These are phyloP conservation scores for Lamellibrachia columna DNA, from an alignment of 2,888 invertebrate species.

Conservation along the genomic window DNA sequence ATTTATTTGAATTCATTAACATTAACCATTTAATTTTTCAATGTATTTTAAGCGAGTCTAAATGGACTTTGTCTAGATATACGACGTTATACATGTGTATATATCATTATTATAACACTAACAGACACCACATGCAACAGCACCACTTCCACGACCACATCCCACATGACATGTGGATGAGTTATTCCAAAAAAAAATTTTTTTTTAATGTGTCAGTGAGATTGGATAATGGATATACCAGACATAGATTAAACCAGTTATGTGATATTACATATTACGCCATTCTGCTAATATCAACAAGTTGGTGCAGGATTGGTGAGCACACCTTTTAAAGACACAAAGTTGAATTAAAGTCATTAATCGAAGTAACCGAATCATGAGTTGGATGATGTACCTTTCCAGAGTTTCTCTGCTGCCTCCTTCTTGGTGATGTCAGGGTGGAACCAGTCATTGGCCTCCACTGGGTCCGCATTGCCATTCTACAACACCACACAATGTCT, in stretches of 20 bases:
- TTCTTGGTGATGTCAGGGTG: slow-evolving; percentile 96
- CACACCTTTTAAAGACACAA: neutral
- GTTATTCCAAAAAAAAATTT: neutral
- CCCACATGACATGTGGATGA: neutral
- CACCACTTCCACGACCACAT: neutral
- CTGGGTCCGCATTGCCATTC: slow-evolving; percentile 84
- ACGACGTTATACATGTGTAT: no score
- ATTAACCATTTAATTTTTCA: no score
- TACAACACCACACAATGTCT: slow-evolving; percentile 29
- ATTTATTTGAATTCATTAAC: no score
- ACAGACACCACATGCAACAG: neutral
- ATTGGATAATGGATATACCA: neutral
- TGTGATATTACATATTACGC: neutral
- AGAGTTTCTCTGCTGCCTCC: slow-evolving; percentile 94
- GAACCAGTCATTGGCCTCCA: slow-evolving; percentile 96
- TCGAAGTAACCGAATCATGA: neutral
- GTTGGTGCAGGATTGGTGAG: neutral
- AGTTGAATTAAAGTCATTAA: neutral
- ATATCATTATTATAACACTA: no score
- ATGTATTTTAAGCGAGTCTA: no score
- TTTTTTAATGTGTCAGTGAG: neutral
- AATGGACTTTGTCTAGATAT: no score
- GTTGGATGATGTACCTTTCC: slow-evolving; percentile 76
- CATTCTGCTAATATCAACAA: neutral
- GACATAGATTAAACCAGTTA: neutral